Evolutionary conservation across 2,113 vertebrate genomes (phyloP), one percentile per base, ranked within the genome.

Genomic region (Holacanthus passer): DNA sequence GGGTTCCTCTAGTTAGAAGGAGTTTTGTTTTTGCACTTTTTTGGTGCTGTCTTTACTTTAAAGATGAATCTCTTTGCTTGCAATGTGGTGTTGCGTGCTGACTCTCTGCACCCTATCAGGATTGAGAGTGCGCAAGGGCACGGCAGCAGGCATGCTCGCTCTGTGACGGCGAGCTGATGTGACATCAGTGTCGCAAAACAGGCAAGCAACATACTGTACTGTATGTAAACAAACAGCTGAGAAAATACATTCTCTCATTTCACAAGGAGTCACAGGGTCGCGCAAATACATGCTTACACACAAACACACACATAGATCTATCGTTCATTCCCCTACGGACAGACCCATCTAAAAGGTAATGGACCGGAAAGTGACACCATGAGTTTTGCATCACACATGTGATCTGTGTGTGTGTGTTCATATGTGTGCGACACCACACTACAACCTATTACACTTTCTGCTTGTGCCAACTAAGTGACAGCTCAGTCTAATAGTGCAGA

Each of bases 351-450:
- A 5, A 58, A 75, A 68, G 68, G 53, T 79, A 90, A 92, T 89
- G 85, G 77, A 83, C 77, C 73, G 53, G 79, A 91, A 90, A 89
- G 67, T 73, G 85, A 86, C 58, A 67, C 70, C 53, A 80, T 68
- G 48, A 12, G 43, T 48, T 80, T 80, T n/a, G 43, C 37, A 65
- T 52, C 58, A 68, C 8, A 32, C 43, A 0, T 35, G 12, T 48
- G 50, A 31, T 43, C 22, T 31, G 22, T 79, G 27, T 45, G 22
- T 60, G 37, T 31, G 39, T 41, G 39, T 41, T 7, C 2, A 2
- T 41, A 10, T 9, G 39, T 10, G 9, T 41, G 60, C 56, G 24
- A 75, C 50, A 77, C 52, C n/a, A 79, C 19, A 20, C 14, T 9
- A 24, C 11, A 69, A 27, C 37, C 47, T 72, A n/a, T 79, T 47